These are phyloP conservation scores for Gymnothorax javanicus DNA, from an alignment of 2,797 vertebrate genomes.

Conservation along the genomic window DNA sequence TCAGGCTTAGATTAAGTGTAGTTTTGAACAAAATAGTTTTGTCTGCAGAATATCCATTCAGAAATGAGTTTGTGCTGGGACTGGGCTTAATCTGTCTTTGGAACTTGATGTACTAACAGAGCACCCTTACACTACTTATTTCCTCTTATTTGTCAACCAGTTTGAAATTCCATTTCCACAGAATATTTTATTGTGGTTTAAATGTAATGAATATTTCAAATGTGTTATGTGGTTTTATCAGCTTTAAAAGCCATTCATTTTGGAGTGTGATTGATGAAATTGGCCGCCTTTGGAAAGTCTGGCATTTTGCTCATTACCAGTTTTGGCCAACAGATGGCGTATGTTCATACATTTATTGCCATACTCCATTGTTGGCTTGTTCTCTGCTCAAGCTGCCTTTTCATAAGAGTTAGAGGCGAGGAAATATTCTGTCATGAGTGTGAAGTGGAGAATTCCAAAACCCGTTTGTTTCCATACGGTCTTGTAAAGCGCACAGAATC, in stretches of 20 bases:
- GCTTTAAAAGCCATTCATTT: neutral
- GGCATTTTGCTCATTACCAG: neutral
- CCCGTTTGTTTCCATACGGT: neutral
- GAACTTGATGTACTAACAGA: neutral
- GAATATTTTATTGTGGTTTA: neutral
- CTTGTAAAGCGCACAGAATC: neutral
- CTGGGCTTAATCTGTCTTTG: no score
- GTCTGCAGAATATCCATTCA: no score
- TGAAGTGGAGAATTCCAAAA: neutral
- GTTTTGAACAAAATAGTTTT: no score
- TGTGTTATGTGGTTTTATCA: neutral
- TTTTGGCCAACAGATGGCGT: slow-evolving; percentile 6
- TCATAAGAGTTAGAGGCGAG: neutral
- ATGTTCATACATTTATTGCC: neutral
- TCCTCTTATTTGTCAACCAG: neutral
- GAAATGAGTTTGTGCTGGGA: no score
- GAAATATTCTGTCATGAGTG: neutral
- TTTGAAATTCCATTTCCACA: neutral
- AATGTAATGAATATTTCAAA: neutral
- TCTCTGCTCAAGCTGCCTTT: neutral
- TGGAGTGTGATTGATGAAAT: neutral
- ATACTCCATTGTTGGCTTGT: neutral
- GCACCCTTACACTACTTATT: neutral
- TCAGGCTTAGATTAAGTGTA: neutral
- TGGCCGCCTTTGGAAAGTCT: neutral